Base-by-base conservation (phyloP, 1,140 invertebrate species). In the Dufourea novaeangliae region DNA sequence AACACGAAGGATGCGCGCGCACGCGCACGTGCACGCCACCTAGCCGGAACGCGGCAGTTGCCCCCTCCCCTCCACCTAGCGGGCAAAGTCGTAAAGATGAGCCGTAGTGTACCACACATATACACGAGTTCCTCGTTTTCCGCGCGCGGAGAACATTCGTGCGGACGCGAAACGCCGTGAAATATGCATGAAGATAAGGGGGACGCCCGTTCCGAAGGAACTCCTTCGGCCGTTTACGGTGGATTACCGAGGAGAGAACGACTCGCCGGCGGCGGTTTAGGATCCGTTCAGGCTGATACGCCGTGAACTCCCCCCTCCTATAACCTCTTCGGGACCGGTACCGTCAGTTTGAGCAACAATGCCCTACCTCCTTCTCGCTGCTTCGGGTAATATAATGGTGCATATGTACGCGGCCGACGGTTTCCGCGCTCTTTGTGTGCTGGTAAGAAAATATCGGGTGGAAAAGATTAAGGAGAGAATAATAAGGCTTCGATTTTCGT, bases 131-230 rank as follows among this genome's bases (percentile, higher is more conserved):
- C 34, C 67, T 41, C 25, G 73, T 68, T 75, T n/a, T 67, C 62
- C 73, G 29, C 50, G 41, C 32, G 67, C n/a, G n/a, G n/a, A n/a
- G n/a, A 46, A 62, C 72, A 29, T 69, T 70, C 59, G 73, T 54
- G 11, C 50, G 25, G n/a, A 37, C 79, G 73, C 69, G 50, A 78
- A 71, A 39, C 56, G 27, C 64, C 63, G 66, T 78, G 76, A 78
- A 78, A 80, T 73, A 77, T 86, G 82, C 79, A 79, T 75, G 79
- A 75, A 84, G 84, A 86, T 86, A 84, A 84, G 79, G 41, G n/a
- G 78, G 78, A 80, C 67, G 56, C 67, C 77, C 79, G 68, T 77
- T 74, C 44, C 79, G 50, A 76, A 70, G 66, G 68, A 76, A 75
- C 83, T 86, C 63, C 64, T 79, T 69, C 75, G 68, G 68, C 44